Conservation (phyloP, 2,113 vertebrate species). For the Nanorana parkeri region DNA sequence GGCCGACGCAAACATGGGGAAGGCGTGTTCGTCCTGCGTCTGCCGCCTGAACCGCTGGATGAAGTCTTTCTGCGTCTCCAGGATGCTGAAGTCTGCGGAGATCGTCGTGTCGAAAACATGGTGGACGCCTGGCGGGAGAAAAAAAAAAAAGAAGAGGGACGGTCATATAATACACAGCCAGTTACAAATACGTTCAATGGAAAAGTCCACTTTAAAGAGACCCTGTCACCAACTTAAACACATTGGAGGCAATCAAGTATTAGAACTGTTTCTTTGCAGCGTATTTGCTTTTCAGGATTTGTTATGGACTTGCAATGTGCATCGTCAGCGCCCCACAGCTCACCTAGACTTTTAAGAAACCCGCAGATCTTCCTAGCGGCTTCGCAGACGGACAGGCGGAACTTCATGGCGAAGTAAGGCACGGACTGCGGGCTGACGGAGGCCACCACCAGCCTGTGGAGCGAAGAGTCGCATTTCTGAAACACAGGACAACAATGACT, state of each 20-base stretch:
- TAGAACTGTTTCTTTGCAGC: too few relatives aligned
- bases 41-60: conserved; percentile 84
- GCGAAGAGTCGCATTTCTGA: conserved; percentile 80
- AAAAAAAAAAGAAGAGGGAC: too few relatives aligned
- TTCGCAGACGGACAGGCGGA: conserved; percentile 81
- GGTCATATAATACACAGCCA: too few relatives aligned
- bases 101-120: conserved; percentile 90
- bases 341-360: conserved; percentile 92
- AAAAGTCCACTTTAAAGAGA: too few relatives aligned
- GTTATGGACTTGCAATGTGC: too few relatives aligned
- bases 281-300: too few relatives aligned
- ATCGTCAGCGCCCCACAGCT: too few relatives aligned
- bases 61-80: conserved; percentile 94
- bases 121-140: conserved; percentile 78
- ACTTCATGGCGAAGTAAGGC: conserved; percentile 92
- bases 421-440: conserved; percentile 81
- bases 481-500: too few relatives aligned
- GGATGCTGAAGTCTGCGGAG: conserved; percentile 91
- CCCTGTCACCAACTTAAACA: too few relatives aligned
- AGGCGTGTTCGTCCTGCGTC: conserved; percentile 80
- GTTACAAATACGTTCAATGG: too few relatives aligned
- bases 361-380: conserved; percentile 87
- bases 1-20: conserved; percentile 96
- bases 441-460: conserved; percentile 80
- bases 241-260: too few relatives aligned